Evolutionary conservation across 1,140 invertebrate species (phyloP), one percentile per base, ranked within the genome.

Genomic region (Drosophila nannoptera): DNA sequence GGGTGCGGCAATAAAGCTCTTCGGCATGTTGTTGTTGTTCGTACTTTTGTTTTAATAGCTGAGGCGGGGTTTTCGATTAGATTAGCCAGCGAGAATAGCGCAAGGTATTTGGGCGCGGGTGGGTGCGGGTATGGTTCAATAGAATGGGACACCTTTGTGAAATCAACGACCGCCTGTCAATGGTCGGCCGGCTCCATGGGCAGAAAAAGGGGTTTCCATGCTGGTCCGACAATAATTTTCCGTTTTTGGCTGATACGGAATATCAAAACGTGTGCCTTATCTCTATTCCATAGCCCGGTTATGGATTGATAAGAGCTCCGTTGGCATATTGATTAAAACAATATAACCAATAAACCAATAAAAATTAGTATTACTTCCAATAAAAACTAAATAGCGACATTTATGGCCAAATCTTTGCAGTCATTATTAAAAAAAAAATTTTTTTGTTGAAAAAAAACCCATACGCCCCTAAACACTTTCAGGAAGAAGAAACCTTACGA

Each of bases 351-450:
- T 86, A 86, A 86, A 86, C 68, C 73, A 81, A 86, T 86, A 86
- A 86, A 86, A 86, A 86, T 86, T 81, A 86, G 78, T 87, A 84
- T 87, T 77, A 87, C 84, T 87, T 87, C 84, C 84, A 87, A 87
- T 87, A 87, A 87, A 87, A 87, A 78, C 80, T 84, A 87, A 87
- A 87, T 87, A 87, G 84, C 84, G 84, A 87, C 84, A 87, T 87
- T 87, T 87, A 87, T 70, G 74, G 75, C 78, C 76, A 87, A 87
- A 87, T 87, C 84, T 87, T 87, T 87, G 86, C 80, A 87, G 80
- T 78, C 73, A 67, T 80, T 87, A 84, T 86, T 86, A 68, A 81
- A 69, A 49, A 71, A 65, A 64, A 50, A 43, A 43, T 43, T 42
- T 22, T 22, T 22, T 42, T 22, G 1, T 22, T 1, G 3, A 22